Base-by-base conservation (phyloP, 2,888 invertebrate genomes). In the Drosophila eohydei region DNA sequence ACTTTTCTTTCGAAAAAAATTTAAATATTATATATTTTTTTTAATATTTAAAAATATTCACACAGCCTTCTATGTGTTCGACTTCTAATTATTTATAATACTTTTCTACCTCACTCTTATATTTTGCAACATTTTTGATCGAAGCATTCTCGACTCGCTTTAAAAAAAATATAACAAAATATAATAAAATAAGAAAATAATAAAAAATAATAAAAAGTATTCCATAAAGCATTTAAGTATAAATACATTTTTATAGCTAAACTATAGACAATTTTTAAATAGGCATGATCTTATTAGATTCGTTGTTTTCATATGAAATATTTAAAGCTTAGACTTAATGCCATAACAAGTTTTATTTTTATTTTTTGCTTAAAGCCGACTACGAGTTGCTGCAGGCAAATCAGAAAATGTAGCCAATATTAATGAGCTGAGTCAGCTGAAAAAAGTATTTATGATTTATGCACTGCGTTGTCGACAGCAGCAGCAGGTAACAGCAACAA, bases 351-450 rank as follows among this genome's bases (percentile, higher is more conserved):
- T 57, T 50, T 30, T 8, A 28, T 28, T 28, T 44, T 56, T 30
- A 14, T 46, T 28, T 28, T 44, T 56, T 44, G 30, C 30, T 34
- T 16, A 12, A 57, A 43, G 34, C n/a, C 34, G 36, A 57, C 34
- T 36, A 26, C 44, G n/a, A 38, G 38, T 48, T 58, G 46, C 36
- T 36, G 58, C 16, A 48, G 58, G 36, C 38, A 11, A 28, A 4
- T 4, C 21, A n/a, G 40, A 34, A 26, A 40, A 4, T 16, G 1
- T 34, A n/a, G 0, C n/a, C 28, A 40, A 55, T 36, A 57, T 46
- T 57, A 46, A 57, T 57, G n/a, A 57, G 36, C 36, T 46, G 57
- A 36, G 12, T 50, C 54, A 70, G n/a, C 21, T 56, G n/a, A 28
- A 38, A 43, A 32, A 60, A 26, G 16, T 34, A 16, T 28, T n/a